These are phyloP conservation scores for Entomobrya proxima DNA, from an alignment of 2,888 invertebrate species.

Conservation along the genomic window DNA sequence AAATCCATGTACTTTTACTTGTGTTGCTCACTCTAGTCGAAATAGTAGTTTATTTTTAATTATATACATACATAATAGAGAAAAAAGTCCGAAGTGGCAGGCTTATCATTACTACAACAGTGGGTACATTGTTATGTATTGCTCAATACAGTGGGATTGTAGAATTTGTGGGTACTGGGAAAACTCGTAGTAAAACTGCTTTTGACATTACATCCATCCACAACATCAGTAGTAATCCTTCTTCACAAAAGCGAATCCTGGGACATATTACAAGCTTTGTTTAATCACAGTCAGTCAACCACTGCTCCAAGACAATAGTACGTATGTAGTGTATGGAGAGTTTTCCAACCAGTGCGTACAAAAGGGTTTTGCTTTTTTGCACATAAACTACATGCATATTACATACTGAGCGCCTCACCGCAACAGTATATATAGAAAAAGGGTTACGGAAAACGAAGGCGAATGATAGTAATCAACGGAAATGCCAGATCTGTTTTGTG, in stretches of 20 bases:
- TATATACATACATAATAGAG: conserved; percentile 20
- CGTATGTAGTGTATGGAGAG: background rate
- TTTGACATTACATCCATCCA: conserved; percentile 40
- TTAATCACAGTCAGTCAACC: conserved; percentile 51
- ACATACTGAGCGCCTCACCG: too few species aligned
- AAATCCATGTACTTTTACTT: conserved; percentile 7
- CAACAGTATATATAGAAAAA: too few species aligned
- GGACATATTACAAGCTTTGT: conserved; percentile 50
- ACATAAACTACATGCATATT: too few species aligned
- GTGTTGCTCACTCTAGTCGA: background rate
- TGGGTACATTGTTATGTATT: background rate
- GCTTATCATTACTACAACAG: background rate
- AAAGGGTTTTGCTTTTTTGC: background rate
- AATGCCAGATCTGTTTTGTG: conserved; percentile 61
- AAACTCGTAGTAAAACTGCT: conserved; percentile 39
- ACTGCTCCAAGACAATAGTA: conserved; percentile 30
- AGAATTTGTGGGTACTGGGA: conserved; percentile 12
- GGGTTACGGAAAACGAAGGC: conserved; percentile 42
- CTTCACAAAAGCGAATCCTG: conserved; percentile 40
- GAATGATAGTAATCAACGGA: conserved; percentile 61
- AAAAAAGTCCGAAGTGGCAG: too few species aligned
- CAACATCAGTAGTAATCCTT: conserved; percentile 41
- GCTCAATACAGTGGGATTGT: conserved; percentile 1
- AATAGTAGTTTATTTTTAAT: conserved; percentile 17
- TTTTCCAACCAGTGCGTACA: background rate